These are phyloP conservation scores for Macrotus californicus DNA, from an alignment of 2,113 vertebrate genomes.

Conservation along the genomic window DNA sequence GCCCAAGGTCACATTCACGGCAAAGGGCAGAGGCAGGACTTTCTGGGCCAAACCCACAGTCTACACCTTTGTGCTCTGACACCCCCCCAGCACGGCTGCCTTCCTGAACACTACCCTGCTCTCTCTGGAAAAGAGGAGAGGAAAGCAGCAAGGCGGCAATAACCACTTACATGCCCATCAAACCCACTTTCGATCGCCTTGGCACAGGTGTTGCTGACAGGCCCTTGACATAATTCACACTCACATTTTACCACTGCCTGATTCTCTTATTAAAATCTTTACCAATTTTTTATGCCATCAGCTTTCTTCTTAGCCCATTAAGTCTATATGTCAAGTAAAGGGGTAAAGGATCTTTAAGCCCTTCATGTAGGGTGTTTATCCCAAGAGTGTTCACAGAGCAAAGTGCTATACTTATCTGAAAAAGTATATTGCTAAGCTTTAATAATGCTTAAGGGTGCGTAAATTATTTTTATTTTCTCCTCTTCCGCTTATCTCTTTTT, in stretches of 20 bases:
- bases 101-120: neutral
- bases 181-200: neutral
- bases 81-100: neutral
- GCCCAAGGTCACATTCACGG: neutral
- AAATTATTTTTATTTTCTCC: neutral
- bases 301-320: neutral
- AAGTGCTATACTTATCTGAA: rapidly evolving
- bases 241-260: neutral
- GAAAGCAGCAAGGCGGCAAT: neutral
- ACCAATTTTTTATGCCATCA: neutral
- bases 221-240: neutral
- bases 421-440: neutral
- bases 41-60: neutral
- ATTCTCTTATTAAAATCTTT: neutral
- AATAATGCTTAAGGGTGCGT: too few relatives aligned
- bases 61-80: neutral
- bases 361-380: neutral
- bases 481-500: neutral
- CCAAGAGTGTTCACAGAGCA: neutral
- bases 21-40: neutral
- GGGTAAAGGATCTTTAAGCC: rapidly evolving
- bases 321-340: neutral
- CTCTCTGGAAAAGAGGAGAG: neutral
- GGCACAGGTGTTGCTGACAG: neutral
- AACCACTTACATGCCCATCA: neutral